Conservation (phyloP, 2,113 vertebrate genomes). For the Pelodiscus sinensis region DNA sequence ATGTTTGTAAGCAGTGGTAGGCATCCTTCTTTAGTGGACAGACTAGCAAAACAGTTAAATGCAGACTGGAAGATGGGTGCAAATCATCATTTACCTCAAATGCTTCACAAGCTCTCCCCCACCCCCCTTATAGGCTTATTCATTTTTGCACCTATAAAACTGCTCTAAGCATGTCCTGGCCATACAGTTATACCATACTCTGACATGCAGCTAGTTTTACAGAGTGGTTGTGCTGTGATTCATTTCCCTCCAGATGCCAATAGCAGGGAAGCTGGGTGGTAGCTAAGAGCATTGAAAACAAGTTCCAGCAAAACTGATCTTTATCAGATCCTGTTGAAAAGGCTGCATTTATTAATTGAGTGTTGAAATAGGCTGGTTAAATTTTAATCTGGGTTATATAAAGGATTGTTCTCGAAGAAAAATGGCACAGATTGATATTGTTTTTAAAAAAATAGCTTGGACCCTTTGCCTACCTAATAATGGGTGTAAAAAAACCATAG, state of each 20-base stretch:
- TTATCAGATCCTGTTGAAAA: conserved; percentile 62
- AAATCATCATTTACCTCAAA: neutral
- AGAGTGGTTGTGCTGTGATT: neutral
- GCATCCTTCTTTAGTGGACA: neutral
- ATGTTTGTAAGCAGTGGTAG: neutral
- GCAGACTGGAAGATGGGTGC: neutral
- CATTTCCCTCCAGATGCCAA: conserved; percentile 23
- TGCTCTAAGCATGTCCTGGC: neutral
- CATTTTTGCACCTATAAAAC: neutral
- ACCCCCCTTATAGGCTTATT: neutral
- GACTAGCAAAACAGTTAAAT: accelerated
- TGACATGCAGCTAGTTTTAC: neutral
- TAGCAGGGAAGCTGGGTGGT: conserved; percentile 40
- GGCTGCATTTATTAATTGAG: conserved; percentile 8
- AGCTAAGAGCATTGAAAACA: conserved; percentile 46
- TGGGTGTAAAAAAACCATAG: neutral
- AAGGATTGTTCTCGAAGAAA: conserved; percentile 65
- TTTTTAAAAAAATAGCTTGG: conserved; percentile 6
- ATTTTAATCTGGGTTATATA: conserved; percentile 71
- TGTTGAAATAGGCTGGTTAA: conserved; percentile 50
- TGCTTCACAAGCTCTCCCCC: neutral
- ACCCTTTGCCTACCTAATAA: too few species aligned
- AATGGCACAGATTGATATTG: conserved; percentile 25
- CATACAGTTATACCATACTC: neutral
- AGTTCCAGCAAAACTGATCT: conserved; percentile 71